A percentile compares a stretch with the other conserved stretches of the same genome.
These are phyloP conservation scores for Neodiprion fabricii DNA, from an alignment of 1,140 invertebrate genomes.

Conservation along the genomic window DNA sequence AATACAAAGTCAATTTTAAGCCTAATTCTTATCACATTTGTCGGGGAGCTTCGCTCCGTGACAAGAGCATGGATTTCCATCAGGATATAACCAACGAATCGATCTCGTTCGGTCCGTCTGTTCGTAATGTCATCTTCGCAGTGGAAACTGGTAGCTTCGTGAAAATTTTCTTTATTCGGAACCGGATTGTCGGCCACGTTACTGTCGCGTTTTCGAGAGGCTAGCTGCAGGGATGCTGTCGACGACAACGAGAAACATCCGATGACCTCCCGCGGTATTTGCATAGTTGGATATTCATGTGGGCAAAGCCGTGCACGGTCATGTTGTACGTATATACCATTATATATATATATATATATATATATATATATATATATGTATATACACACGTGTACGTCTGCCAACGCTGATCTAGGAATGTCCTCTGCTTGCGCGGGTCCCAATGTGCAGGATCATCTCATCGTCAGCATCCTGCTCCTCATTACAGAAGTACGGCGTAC, in stretches of 20 bases:
- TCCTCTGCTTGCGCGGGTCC: not conserved
- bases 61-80: too few species aligned
- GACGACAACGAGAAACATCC: not conserved
- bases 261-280: not conserved
- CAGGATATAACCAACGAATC: too few species aligned
- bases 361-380: too few species aligned
- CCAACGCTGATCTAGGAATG: not conserved
- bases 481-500: too few species aligned
- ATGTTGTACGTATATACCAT: too few species aligned
- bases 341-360: too few species aligned
- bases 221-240: not conserved
- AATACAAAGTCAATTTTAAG: not conserved
- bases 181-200: not conserved
- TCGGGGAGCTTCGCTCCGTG: too few species aligned
- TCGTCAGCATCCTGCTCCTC: too few species aligned
- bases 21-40: too few species aligned
- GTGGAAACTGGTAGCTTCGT: not conserved
- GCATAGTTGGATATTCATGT: conserved; percentile 15
- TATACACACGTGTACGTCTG: too few species aligned
- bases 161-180: not conserved
- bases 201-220: not conserved
- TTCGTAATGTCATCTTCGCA: not conserved
- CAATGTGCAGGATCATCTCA: too few species aligned
- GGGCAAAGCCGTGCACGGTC: not conserved
- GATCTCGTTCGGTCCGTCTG: not conserved